A percentile compares a stretch with the other conserved stretches of the same genome.
phyloP scores from a whole-genome alignment of 2,113 vertebrate species.

The Trinectes maculatus region DNA sequence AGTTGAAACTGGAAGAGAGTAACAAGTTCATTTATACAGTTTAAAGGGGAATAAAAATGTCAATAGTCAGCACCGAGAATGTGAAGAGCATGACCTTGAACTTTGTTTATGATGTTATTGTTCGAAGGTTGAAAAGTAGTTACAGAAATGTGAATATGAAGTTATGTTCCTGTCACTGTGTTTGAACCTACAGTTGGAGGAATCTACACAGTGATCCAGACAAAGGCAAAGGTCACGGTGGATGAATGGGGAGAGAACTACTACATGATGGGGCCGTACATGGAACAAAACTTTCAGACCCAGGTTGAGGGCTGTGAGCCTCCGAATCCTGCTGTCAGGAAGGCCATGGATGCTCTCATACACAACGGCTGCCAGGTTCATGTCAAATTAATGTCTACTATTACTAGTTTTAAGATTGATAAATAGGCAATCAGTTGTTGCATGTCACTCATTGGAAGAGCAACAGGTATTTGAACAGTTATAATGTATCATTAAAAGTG shows the following conservation, averaged over 20 bases:
- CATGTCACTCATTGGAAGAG: too few relatives aligned
- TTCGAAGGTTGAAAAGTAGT: neutral
- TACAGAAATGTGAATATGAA: neutral
- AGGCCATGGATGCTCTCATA: slow-evolving; percentile 87
- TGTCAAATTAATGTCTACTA: neutral
- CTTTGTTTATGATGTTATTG: neutral
- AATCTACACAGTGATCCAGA: slow-evolving; percentile 98
- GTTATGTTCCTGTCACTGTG: neutral
- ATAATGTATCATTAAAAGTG: too few relatives aligned
- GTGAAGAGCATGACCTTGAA: neutral
- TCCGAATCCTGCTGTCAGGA: slow-evolving; percentile 79
- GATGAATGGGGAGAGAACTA: slow-evolving; percentile 98
- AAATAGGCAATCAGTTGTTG: neutral
- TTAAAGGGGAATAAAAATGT: too few relatives aligned
- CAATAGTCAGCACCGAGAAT: too few relatives aligned
- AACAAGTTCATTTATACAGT: too few relatives aligned
- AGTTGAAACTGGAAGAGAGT: too few relatives aligned
- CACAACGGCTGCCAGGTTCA: slow-evolving; percentile 90
- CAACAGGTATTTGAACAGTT: too few relatives aligned
- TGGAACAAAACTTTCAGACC: slow-evolving; percentile 93
- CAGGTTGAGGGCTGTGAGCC: slow-evolving; percentile 94
- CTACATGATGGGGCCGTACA: slow-evolving; percentile 94
- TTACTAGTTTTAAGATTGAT: neutral
- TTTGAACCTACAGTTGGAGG: slow-evolving; percentile 87
- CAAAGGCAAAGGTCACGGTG: slow-evolving; percentile 92